Base-by-base conservation (phyloP, 2,888 invertebrate genomes). In the Elegia similella region DNA sequence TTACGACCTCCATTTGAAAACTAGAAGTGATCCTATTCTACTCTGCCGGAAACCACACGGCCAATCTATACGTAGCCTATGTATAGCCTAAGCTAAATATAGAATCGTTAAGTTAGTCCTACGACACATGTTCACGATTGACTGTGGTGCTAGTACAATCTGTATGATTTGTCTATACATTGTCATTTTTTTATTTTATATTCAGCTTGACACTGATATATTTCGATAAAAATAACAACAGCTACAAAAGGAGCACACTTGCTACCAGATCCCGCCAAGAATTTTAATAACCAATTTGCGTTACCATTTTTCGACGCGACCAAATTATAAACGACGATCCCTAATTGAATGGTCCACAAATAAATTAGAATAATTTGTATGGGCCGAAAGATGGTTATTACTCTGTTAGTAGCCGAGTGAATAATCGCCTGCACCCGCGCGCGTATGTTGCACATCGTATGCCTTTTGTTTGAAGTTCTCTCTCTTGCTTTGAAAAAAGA, bases 271-370 rank as follows among this genome's bases (percentile, higher is more conserved):
- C 50, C 50, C 75, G 84, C 78, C 76, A 80, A 77, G 88, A 88
- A 89, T 89, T 76, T 88, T 89, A 89, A 89, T 88, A 87, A 87
- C 84, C 88, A 88, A 88, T 89, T 88, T 86, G 88, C 86, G 82
- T 87, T 88, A 59, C 56, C 63, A 59, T 72, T 68, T 78, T 71
- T 72, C 62, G 55, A 47, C 60, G 55, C 63, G 65, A 64, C 71
- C 62, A 72, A 73, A 76, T 78, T 69, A 82, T 71, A 73, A 80
- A 76, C 67, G 74, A 72, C 67, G 67, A 77, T 72, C 73, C 76
- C 71, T 87, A 88, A 88, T 88, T 87, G 84, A 86, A 86, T 75
- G 82, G 68, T 68, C 55, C 57, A 56, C 59, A 56, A 57, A 64
- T 62, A 64, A 62, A 64, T 64, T 57, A 61, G 46, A 57, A 53